Evolutionary conservation across 1,140 invertebrate genomes (phyloP).

Genomic region (Chelonus insularis): DNA sequence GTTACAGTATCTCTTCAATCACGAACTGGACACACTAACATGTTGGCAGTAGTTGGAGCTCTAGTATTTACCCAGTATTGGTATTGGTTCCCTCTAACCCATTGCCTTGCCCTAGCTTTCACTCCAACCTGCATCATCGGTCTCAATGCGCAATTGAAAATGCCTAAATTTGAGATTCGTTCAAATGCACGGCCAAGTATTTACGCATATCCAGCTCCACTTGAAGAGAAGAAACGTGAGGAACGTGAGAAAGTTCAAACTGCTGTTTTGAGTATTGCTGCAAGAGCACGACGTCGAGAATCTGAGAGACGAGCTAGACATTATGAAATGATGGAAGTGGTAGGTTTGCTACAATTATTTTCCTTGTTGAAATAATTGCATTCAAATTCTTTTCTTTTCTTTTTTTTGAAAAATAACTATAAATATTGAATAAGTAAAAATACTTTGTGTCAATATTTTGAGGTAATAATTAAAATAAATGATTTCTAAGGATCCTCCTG

Average conservation of each 20-base stretch:
- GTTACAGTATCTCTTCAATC: constrained; percentile 95
- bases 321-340: constrained; percentile 77
- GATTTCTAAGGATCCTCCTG: constrained; percentile 33
- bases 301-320: constrained; percentile 64
- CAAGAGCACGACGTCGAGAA: constrained; percentile 82
- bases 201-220: constrained; percentile 94
- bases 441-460: no score
- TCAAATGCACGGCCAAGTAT: constrained; percentile 93
- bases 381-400: no score
- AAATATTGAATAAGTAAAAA: no score
- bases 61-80: constrained; percentile 98
- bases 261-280: constrained; percentile 95
- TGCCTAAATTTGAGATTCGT: constrained; percentile 92
- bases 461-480: no score
- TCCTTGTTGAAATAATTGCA: no score
- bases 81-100: constrained; percentile 99
- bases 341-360: constrained; percentile 39
- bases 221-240: constrained; percentile 98
- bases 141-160: constrained; percentile 93
- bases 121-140: constrained; percentile 95
- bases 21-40: constrained; percentile 95
- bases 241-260: constrained; percentile 95
- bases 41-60: constrained; percentile 97
- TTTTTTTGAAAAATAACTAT: no score
- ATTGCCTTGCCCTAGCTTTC: constrained; percentile 94